phyloP scores from a whole-genome alignment of 2,797 vertebrate genomes.

The Acrocephalus scirpaceus region DNA sequence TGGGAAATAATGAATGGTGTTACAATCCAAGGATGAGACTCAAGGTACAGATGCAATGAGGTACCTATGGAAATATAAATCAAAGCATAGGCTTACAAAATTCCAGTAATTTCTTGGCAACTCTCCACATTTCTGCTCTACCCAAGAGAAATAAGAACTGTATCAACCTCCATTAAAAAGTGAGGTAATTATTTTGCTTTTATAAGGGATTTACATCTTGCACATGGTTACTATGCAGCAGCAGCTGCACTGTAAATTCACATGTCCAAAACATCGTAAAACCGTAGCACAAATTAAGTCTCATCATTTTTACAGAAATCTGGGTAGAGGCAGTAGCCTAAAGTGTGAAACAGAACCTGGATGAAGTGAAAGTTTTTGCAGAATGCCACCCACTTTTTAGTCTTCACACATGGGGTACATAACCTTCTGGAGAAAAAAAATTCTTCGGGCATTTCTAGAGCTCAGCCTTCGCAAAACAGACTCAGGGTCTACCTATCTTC shows the following conservation, averaged over 20 bases:
- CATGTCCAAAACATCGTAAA: fast-evolving
- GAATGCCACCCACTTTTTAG: fast-evolving
- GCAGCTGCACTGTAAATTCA: not conserved
- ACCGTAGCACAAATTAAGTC: not conserved
- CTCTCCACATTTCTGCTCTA: not conserved
- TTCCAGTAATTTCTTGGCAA: not conserved
- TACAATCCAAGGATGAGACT: not conserved
- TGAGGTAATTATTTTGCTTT: not conserved
- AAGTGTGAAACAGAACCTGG: not conserved
- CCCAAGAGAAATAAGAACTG: not conserved
- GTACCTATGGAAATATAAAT: not conserved
- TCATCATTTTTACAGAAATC: not conserved
- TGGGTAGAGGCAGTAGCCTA: not conserved
- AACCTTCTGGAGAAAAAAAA: not conserved
- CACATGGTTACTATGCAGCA: fast-evolving
- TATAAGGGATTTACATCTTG: not conserved
- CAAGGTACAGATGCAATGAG: not conserved
- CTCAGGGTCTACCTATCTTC: not conserved
- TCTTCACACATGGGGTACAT: fast-evolving
- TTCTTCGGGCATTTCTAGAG: not conserved
- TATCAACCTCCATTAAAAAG: not conserved
- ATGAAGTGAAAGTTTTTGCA: not conserved
- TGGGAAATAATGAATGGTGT: fast-evolving
- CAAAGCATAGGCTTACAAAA: not conserved
- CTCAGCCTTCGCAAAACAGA: not conserved